Evolutionary conservation across 2,888 invertebrate genomes (phyloP), one percentile per base, ranked within the genome.

Genomic region (Archips crataeganus): DNA sequence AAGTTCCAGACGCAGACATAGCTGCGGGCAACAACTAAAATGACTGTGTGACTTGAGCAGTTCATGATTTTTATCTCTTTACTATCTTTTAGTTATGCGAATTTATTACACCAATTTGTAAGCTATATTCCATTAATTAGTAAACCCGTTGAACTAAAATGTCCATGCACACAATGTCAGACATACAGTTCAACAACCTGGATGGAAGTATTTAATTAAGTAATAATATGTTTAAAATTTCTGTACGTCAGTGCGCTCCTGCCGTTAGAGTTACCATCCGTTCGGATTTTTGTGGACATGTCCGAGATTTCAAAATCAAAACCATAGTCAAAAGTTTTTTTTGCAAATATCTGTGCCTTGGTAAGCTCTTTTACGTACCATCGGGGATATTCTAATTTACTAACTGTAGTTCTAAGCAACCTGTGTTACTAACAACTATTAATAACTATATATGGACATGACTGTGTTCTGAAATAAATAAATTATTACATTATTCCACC

Each of bases 191-290:
- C 74, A 70, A 61, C 65, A 74, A 61, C 74, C 70, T 64, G 51
- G 60, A 47, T 59, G 51, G 39, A 65, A 69, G 51, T 61, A 70
- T 74, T 74, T 74, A 74, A 74, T 74, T 74, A 74, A 74, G 74
- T 74, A 69, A 74, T 74, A 74, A 70, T 74, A 74, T 70, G 74
- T 74, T 74, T 74, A 70, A 69, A 74, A 74, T 74, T 74, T 74
- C 69, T 64, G 69, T 73, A 13, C 59, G 77, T 60, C 62, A 70
- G 54, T 70, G 66, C 62, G 72, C 39, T 47, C 13, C 9, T 15
- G 51, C 15, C 51, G 2, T 5, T 54, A 23, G 54, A 23, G 54
- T 54, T 23, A 1, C 54, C 54, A 54, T 49, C 49, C 1, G 49
- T 49, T 6, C n/a, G n/a, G 6, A n/a, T n/a, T 13, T 49, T 4